Conservation (phyloP, 2,113 vertebrate species). For the Cyanoramphus novaezelandiae region DNA sequence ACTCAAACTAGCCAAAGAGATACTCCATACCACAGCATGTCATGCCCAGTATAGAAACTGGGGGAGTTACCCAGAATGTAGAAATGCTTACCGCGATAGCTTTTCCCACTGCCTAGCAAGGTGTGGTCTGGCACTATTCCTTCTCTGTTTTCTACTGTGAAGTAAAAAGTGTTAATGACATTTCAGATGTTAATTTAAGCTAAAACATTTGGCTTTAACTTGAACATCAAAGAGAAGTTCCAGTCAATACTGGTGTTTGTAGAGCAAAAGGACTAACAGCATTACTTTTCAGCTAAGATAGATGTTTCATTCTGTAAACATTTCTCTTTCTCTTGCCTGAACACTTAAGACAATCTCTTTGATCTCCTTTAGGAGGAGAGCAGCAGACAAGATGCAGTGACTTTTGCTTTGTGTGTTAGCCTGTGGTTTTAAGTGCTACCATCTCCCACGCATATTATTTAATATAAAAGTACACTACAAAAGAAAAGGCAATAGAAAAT, state of each 20-base stretch:
- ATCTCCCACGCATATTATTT: background rate
- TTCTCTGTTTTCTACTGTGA: background rate
- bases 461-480: background rate
- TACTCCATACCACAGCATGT: background rate
- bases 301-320: background rate
- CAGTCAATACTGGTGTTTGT: background rate
- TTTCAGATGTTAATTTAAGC: background rate
- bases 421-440: background rate
- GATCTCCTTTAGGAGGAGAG: background rate
- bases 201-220: background rate
- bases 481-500: background rate
- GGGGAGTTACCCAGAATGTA: background rate
- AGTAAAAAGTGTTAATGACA: background rate
- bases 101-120: background rate
- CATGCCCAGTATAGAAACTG: background rate
- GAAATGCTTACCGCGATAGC: background rate
- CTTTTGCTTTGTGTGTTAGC: background rate
- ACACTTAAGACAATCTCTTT: background rate
- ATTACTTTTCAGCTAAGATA: background rate
- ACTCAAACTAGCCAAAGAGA: background rate
- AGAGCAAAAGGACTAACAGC: background rate
- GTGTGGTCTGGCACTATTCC: background rate
- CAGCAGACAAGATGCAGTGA: background rate
- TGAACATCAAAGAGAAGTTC: background rate
- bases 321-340: background rate